phyloP scores from a whole-genome alignment of 2,113 vertebrate genomes.

The Rhinoderma darwinii region DNA sequence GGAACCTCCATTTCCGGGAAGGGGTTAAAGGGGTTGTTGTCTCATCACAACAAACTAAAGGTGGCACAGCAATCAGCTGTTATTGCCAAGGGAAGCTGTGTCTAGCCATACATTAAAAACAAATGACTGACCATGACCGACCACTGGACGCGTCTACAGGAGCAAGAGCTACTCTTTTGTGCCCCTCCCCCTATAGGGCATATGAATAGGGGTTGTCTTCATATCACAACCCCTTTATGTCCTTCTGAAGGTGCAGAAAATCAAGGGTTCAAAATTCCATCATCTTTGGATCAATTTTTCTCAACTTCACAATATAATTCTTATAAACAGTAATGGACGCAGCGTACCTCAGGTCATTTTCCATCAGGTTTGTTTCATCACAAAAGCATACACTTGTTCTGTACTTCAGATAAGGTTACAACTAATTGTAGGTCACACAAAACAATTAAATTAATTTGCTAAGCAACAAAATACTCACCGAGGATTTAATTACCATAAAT shows the following conservation, averaged over 20 bases:
- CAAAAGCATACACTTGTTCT: slow-evolving; percentile 15
- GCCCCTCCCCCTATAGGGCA: rapidly evolving
- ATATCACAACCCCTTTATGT: background rate
- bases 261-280: background rate
- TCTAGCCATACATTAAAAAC: no score
- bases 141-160: no score
- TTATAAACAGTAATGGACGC: slow-evolving; percentile 14
- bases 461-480: slow-evolving; percentile 57
- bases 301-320: background rate
- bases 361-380: slow-evolving; percentile 34
- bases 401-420: slow-evolving; percentile 44
- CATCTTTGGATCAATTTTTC: slow-evolving; percentile 6
- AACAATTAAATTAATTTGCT: slow-evolving; percentile 57
- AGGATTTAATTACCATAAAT: slow-evolving; percentile 60
- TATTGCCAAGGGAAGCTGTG: no score
- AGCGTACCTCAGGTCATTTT: slow-evolving; percentile 20
- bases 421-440: slow-evolving; percentile 57
- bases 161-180: no score
- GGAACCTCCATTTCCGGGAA: no score
- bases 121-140: no score
- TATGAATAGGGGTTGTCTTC: background rate
- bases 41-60: no score
- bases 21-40: no score
- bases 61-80: no score
- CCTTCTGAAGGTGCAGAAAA: background rate